These are phyloP conservation scores for Drosophila leontia DNA, from an alignment of 1,140 invertebrate genomes.

Conservation along the genomic window DNA sequence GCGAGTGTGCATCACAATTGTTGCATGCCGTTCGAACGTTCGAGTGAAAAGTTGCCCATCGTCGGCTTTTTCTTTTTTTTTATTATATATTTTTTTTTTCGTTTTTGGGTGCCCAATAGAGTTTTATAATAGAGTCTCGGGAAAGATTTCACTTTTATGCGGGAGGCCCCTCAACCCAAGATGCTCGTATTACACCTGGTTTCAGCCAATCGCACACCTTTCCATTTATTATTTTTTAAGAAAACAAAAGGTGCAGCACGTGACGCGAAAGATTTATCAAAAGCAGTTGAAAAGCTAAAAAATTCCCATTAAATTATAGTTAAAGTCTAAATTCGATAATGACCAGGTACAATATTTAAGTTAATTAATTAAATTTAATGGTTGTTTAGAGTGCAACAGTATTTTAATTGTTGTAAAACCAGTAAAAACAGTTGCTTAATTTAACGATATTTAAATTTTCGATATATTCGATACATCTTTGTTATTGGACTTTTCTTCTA, in stretches of 20 bases:
- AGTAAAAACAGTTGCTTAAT: background rate
- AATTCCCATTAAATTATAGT: constrained; percentile 1
- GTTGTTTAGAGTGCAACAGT: background rate
- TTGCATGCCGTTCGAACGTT: constrained; percentile 45
- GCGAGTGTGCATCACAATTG: constrained; percentile 56
- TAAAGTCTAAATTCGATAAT: background rate
- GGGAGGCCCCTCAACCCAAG: constrained; percentile 37
- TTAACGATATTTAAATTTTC: background rate
- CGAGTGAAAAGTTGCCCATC: constrained; percentile 46
- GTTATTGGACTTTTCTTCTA: no score
- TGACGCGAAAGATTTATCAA: constrained; percentile 37
- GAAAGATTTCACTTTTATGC: constrained; percentile 75
- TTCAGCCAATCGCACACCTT: constrained; percentile 3
- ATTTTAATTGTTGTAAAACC: background rate
- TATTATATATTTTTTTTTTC: constrained; percentile 13
- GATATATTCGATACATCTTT: background rate
- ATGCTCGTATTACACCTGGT: constrained; percentile 13
- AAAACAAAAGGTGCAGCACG: constrained; percentile 19
- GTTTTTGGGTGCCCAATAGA: constrained; percentile 32
- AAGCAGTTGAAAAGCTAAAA: constrained; percentile 1
- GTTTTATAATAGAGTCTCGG: constrained; percentile 63
- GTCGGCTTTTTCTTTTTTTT: constrained; percentile 16
- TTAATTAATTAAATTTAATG: constrained; percentile 2
- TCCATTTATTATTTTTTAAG: constrained; percentile 6
- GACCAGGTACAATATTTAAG: background rate